Evolutionary conservation across 2,888 invertebrate genomes (phyloP), one percentile per base, ranked within the genome.

Genomic region (Trichopria drosophilae): DNA sequence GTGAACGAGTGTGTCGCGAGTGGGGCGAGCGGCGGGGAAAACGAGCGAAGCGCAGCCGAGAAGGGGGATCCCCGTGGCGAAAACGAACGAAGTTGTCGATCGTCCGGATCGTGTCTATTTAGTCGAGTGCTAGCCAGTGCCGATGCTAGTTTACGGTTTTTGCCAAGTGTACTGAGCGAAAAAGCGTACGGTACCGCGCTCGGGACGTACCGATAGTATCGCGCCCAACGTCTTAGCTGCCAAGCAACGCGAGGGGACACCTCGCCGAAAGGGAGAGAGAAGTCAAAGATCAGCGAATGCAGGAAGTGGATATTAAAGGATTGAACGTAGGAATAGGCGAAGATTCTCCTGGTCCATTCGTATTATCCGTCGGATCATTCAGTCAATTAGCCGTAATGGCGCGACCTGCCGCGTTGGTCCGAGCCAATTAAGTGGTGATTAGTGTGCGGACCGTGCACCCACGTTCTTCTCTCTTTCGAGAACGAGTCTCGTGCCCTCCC

Each of bases 381-480:
- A 52, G 65, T 66, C 66, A 65, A 66, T 66, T 66, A 66, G 65
- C 58, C 53, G 56, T 63, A 64, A 64, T 64, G 61, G 63, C 65
- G 64, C 61, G 61, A 61, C 60, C 63, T 63, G 66, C 59, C 61
- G 61, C 59, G 60, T 62, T 61, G 58, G 63, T 60, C 57, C 54
- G 58, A 64, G 59, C 61, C 66, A 66, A 67, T 67, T 66, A 66
- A 66, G 61, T 64, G 62, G 62, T 66, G 64, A 65, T 65, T 66
- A 64, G 65, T 65, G 63, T 60, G 60, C 59, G 61, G n/a, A n/a
- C n/a, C n/a, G n/a, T 45, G 26, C 19, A 36, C 16, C 52, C 29
- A 36, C 46, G 46, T 19, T 49, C 49, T 32, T 31, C 34, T 41
- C 45, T 48, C 42, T 36, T n/a, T n/a, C n/a, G n/a, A n/a, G n/a